These are phyloP conservation scores for Patiria miniata DNA, from an alignment of 35 echinoderm and acorn worm species.

Conservation along the genomic window DNA sequence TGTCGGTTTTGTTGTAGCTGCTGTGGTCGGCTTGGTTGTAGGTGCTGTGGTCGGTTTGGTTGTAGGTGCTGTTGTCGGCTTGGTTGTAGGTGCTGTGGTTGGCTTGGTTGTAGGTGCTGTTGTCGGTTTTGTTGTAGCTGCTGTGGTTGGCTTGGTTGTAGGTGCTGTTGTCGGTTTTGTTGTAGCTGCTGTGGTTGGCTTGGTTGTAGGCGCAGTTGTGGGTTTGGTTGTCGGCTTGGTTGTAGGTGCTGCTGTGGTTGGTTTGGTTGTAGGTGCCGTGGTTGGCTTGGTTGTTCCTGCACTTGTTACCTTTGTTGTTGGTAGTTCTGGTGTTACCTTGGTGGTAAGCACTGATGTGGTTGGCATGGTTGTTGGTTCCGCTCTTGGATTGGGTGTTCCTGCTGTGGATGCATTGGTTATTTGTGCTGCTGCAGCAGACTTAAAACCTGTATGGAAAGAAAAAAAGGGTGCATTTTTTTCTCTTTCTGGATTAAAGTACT, in stretches of 20 bases:
- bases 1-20: background rate
- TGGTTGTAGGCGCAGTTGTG: background rate
- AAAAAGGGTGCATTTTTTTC: no score
- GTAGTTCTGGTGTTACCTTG: no score
- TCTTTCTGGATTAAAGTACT: no score
- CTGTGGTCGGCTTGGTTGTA: background rate
- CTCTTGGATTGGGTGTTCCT: no score
- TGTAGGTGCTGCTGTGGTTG: background rate
- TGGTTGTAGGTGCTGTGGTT: conserved; percentile 20
- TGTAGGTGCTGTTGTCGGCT: background rate
- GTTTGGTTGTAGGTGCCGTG: background rate
- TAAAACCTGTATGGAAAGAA: no score
- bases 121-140: background rate
- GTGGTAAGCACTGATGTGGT: background rate
- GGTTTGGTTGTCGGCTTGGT: background rate
- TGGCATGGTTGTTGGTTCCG: no score
- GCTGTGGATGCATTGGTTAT: no score
- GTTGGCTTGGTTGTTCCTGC: background rate
- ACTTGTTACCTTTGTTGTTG: no score
- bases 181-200: no score
- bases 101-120: background rate
- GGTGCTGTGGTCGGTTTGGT: background rate
- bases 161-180: background rate
- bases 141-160: background rate
- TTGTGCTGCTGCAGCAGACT: no score